phyloP scores from a whole-genome alignment of 2,797 vertebrate species.

The Gambusia yucatana region DNA sequence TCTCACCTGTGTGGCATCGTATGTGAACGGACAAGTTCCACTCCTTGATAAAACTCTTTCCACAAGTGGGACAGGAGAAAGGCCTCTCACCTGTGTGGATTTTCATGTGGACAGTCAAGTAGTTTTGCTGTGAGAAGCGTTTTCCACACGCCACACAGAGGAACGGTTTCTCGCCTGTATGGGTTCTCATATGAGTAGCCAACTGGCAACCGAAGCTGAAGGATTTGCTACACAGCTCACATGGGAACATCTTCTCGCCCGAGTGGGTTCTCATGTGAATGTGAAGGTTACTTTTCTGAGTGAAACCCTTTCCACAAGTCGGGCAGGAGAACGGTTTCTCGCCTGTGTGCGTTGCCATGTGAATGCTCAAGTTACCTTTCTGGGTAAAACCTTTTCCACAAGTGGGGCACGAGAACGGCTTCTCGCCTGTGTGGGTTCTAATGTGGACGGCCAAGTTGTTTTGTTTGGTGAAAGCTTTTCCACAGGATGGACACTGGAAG shows the following conservation, averaged over 20 bases:
- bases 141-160: not conserved
- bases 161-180: not conserved
- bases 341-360: not conserved
- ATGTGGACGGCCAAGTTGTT: conserved; percentile 1
- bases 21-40: not conserved
- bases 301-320: not conserved
- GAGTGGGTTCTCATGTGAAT: conserved; percentile 1
- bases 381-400: conserved; percentile 6
- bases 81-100: conserved; percentile 11
- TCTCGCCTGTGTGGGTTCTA: not conserved
- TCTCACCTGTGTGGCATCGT: conserved; percentile 6
- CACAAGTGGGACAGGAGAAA: not conserved
- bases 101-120: not conserved
- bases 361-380: not conserved
- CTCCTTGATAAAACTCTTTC: not conserved
- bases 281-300: not conserved
- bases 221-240: not conserved
- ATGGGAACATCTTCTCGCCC: not conserved
- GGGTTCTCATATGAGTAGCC: not conserved
- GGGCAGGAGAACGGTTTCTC: not conserved
- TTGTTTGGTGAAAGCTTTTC: conserved; percentile 3
- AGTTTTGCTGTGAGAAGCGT: not conserved
- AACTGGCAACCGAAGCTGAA: not conserved
- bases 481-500: not conserved
- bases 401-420: not conserved